Evolutionary conservation across 2,113 vertebrate species (phyloP), one percentile per base, ranked within the genome.

Genomic region (Myxocyprinus asiaticus): DNA sequence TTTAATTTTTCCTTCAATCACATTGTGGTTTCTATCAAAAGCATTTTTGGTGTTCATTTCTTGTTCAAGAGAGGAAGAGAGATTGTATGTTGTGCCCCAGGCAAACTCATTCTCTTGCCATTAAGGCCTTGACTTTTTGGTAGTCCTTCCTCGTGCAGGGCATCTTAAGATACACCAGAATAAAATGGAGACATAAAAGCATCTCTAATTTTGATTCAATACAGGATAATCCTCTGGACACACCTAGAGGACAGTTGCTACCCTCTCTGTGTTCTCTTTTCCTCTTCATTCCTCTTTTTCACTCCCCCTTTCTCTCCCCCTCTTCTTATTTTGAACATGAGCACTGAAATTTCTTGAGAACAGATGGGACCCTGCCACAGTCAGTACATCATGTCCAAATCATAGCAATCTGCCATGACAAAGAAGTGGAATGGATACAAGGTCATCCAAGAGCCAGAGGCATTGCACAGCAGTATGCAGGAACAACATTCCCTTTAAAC

Each of bases 351-450:
- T 82, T 73, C 80, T 71, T 67, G 55, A 76, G 53, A 78, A 59
- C 81, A 82, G 81, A 82, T 82, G 75, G 80, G 64, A 63, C 74
- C 59, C 75, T 69, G 67, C 53, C 55, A 73, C 58, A 66, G 68
- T 73, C 67, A 71, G 68, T 78, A 71, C 68, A 82, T 82, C 81
- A 73, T 82, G 68, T 71, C 63, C 61, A 82, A 82, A 82, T 73
- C 68, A 73, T 45, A 78, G 76, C 69, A 82, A 72, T 82, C 67
- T 82, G 81, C 70, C 68, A 82, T 56, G 56, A 45, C 64, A 78
- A 78, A 65, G 48, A 66, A 70, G 66, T 48, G 80, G 65, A 81
- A 77, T 71, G 43, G 43, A 81, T 71, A 22, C 66, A 43, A 81
- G 77, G 50, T 71, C 67, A 71, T 81, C 59, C 67, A 56, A 77